A percentile compares a stretch with the other conserved stretches of the same genome.
These are phyloP conservation scores for Empis livida DNA, from an alignment of 2,888 invertebrate species.

Conservation along the genomic window DNA sequence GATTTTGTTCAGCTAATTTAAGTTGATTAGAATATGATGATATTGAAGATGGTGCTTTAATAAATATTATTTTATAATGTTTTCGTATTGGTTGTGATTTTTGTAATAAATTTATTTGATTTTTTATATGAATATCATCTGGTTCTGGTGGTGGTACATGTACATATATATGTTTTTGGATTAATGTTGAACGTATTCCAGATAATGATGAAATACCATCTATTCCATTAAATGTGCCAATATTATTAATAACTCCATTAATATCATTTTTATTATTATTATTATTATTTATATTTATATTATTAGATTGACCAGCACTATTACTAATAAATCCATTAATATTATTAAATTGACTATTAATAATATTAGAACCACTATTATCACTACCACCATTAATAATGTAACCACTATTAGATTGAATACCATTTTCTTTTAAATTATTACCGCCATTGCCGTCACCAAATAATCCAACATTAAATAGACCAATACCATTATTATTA, in stretches of 20 bases:
- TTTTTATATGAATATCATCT: slow-evolving; percentile 40
- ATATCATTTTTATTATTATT: not conserved
- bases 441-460: slow-evolving; percentile 15
- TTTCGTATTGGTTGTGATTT: slow-evolving; percentile 65
- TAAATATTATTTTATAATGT: slow-evolving; percentile 87
- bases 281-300: not conserved
- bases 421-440: slow-evolving; percentile 16
- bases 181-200: slow-evolving; percentile 40
- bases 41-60: slow-evolving; percentile 77
- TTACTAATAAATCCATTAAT: no score
- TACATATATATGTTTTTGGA: slow-evolving; percentile 80
- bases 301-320: slow-evolving; percentile 14
- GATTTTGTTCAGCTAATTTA: slow-evolving; percentile 69
- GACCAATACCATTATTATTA: slow-evolving; percentile 18
- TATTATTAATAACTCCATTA: no score
- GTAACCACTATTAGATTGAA: slow-evolving; percentile 11
- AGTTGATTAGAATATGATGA: slow-evolving; percentile 73
- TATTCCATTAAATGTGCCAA: not conserved
- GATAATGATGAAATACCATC: no score
- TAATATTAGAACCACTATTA: slow-evolving; percentile 3
- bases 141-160: slow-evolving; percentile 82
- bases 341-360: no score
- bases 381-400: slow-evolving; percentile 17
- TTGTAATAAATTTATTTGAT: slow-evolving; percentile 38
- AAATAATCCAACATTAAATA: slow-evolving; percentile 14